Base-by-base conservation (phyloP, 2,113 vertebrate genomes). In the Percina caprodes region DNA sequence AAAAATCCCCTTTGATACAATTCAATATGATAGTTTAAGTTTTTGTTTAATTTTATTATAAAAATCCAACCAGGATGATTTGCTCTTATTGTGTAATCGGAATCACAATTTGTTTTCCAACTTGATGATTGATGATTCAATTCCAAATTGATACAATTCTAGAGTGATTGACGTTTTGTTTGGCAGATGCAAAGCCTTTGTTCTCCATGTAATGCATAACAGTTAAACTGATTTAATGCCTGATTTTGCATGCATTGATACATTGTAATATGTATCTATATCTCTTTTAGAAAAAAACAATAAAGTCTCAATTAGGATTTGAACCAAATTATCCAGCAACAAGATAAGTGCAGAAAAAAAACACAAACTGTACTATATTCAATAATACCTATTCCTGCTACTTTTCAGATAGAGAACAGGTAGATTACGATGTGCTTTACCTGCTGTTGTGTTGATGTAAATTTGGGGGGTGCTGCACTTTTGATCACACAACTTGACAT, bases 391-490 rank as follows among this genome's bases (percentile, higher is more conserved):
- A n/a, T 6, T 35, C 5, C 6, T 30, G 42, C 33, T 11, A 7
- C 39, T 46, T 63, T 19, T 63, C 12, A 46, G 42, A 46, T 23
- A 16, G 13, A 51, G 3, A 58, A 30, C 6, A 33, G 19, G n/a
- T 42, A 49, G n/a, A 7, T 56, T 15, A 23, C 6, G 10, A 13
- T 46, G 33, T 74, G 46, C 55, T 84, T 87, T 86, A 97, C 97
- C 97, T 96, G 94, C 90, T 83, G 95, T 94, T 61, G 92, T 91
- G 89, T 94, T 97, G 95, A 99, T 86, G 58, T 82, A 94, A 58
- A 94, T 94, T 86, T 96, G 96, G 24, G 94, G 89, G 78, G 91
- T 45, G 82, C 93, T 96, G 94, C 98, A 99, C 90, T 91, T 97
- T 65, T 96, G 93, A 69, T 83, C 82, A 88, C 98, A 99, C 63